Conservation (phyloP, 2,888 invertebrate genomes). For the Ochropleura plecta region DNA sequence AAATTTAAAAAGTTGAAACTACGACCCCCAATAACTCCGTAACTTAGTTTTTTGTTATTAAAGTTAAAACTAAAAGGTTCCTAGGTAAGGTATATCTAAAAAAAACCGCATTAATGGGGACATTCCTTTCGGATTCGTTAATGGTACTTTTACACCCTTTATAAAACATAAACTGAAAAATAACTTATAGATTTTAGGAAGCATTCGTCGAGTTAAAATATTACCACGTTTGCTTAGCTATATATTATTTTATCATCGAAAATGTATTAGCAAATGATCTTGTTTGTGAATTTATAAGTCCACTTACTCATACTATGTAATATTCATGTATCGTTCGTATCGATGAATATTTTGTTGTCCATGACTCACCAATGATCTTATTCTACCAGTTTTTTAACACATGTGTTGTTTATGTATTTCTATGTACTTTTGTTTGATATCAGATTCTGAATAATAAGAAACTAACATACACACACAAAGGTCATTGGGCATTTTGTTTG, state of each 20-base stretch:
- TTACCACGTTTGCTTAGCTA: constrained; percentile 4
- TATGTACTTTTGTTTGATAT: neutral
- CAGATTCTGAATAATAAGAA: neutral
- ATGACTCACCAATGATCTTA: constrained; percentile 48
- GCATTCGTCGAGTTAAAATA: constrained; percentile 3
- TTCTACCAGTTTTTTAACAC: constrained; percentile 24
- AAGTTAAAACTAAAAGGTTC: no score
- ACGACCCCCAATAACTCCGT: no score
- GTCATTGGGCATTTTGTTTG: no score
- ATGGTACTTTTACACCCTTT: no score
- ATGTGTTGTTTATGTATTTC: constrained; percentile 43
- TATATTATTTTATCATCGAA: constrained; percentile 13
- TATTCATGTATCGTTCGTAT: constrained; percentile 35
- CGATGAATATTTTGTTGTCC: constrained; percentile 33
- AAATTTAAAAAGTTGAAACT: no score
- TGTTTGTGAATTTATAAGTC: constrained; percentile 20
- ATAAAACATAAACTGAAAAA: constrained; percentile 4
- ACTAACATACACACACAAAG: no score
- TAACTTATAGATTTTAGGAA: constrained; percentile 16
- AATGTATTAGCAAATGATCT: constrained; percentile 33
- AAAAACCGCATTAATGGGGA: no score
- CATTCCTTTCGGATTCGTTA: no score
- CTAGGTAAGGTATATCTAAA: no score
- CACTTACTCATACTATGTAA: constrained; percentile 41
- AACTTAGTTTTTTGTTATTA: no score